Evolutionary conservation across 2,113 vertebrate species (phyloP).

Genomic region (Hassar affinis): DNA sequence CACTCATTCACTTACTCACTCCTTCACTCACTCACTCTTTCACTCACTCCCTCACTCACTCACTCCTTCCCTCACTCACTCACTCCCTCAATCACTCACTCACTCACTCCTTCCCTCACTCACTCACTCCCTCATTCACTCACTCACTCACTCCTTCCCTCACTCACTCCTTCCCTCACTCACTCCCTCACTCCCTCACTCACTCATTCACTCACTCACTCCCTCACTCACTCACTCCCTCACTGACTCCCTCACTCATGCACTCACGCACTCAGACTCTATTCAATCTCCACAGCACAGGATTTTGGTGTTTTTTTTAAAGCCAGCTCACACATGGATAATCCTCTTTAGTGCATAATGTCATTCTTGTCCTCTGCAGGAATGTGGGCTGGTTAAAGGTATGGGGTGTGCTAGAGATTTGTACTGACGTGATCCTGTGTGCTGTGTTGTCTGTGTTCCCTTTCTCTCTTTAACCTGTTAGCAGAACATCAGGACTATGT

Average conservation of each 20-base stretch:
- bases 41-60: background rate
- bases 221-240: background rate
- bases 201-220: no score
- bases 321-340: constrained; percentile 64
- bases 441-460: constrained; percentile 46
- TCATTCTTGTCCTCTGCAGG: constrained; percentile 65
- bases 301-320: constrained; percentile 20
- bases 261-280: constrained; percentile 3
- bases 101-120: no score
- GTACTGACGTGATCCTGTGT: constrained; percentile 49
- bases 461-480: constrained; percentile 57
- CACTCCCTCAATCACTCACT: background rate
- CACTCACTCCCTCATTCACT: background rate
- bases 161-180: no score
- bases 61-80: no score
- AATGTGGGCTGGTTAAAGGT: constrained; percentile 64
- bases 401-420: constrained; percentile 61
- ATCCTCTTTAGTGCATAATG: constrained; percentile 69
- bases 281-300: constrained; percentile 31
- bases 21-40: no score
- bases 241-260: background rate
- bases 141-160: no score
- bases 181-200: background rate
- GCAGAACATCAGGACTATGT: constrained; percentile 76
- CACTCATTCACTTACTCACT: background rate